Evolutionary conservation across 2,797 vertebrate species (phyloP), one percentile per base, ranked within the genome.

Genomic region (Leptodactylus fallax): DNA sequence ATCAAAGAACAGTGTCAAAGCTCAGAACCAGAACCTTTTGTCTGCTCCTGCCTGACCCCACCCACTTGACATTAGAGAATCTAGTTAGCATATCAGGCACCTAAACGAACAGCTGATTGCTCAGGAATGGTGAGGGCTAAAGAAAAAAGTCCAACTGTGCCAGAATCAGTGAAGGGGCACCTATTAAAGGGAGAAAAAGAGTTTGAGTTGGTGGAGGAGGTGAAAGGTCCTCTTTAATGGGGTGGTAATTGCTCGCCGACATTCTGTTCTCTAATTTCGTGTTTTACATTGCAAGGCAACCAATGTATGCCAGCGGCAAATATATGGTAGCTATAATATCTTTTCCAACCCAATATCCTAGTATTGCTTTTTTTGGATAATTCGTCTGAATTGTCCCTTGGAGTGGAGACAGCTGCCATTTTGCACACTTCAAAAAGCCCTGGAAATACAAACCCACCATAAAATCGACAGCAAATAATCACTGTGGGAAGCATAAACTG

Each of bases 401-500:
- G 51, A 61, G 87, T 72, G 63, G 5, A 51, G 36, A 25, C 11
- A 60, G 81, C 76, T 88, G 51, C 36, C 61, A 74, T 79, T 84
- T 80, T 79, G 78, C 71, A 71, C 53, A 74, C 51, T 85, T 67
- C 17, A 85, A 12, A 77, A 80, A 79, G 74, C 55, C 63, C 78
- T 45, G 53, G 72, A 85, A 88, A 79, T 56, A 83, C 36, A 79
- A 84, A 79, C 10, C 63, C 25, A 5, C 36, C 23, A 79, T 84
- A 85, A 88, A 88, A 74, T 51, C 7, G 19, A 61, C 19, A 80
- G 60, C n/a, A 84, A 87, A 87, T 87, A 83, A 72, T 79, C 53
- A 86, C 67, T 85, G 55, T 74, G 77, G 77, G 83, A 85, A 76
- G 78, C 83, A 85, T 85, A 81, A 89, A 67, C n/a, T 11, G 47